phyloP scores from a whole-genome alignment of 2,797 vertebrate genomes.

The Pachyuromys duprasi region DNA sequence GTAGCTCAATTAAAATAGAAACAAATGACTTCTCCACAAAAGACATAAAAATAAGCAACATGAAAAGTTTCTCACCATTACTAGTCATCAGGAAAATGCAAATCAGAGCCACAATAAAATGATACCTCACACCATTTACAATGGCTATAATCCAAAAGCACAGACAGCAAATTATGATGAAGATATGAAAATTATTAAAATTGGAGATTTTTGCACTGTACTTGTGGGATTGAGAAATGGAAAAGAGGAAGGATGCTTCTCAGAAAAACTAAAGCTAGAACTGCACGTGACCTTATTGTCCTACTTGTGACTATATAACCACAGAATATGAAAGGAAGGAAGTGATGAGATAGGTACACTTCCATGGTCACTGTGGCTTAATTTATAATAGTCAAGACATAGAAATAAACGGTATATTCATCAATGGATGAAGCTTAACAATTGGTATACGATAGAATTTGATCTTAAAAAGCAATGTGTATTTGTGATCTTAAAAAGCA shows the following conservation, averaged over 20 bases:
- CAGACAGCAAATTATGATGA: background rate
- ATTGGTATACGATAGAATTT: background rate
- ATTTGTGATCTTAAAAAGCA: background rate
- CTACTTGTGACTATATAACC: background rate
- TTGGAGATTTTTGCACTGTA: background rate
- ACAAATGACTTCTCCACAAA: conserved; percentile 27
- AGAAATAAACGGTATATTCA: background rate
- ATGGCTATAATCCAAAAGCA: background rate
- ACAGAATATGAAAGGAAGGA: conserved; percentile 25
- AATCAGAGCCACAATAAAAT: conserved; percentile 14
- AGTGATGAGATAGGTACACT: background rate
- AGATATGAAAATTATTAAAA: background rate
- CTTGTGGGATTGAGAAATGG: conserved; percentile 4
- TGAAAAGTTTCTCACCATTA: conserved; percentile 13
- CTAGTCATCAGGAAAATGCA: background rate
- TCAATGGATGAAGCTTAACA: background rate
- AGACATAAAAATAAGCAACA: conserved; percentile 10
- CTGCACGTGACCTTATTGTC: background rate
- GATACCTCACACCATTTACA: background rate
- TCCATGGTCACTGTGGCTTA: background rate
- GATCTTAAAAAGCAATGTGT: background rate
- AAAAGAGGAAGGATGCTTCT: background rate
- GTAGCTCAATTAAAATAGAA: conserved; percentile 9
- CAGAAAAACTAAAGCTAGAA: conserved; percentile 17
- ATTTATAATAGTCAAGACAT: background rate